phyloP scores from a whole-genome alignment of 2,113 vertebrate species.

The Corythaeola cristata region DNA sequence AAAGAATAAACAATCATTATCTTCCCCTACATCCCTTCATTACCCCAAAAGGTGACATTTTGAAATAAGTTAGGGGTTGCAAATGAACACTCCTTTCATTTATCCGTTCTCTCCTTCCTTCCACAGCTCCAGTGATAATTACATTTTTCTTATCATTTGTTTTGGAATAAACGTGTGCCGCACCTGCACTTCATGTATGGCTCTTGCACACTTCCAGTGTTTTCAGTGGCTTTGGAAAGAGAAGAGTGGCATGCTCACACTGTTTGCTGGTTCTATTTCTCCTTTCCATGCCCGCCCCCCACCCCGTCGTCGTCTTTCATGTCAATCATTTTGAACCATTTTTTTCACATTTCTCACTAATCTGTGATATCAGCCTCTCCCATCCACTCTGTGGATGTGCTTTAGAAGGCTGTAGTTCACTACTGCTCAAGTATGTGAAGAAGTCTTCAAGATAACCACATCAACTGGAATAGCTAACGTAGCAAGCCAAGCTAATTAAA shows the following conservation, averaged over 20 bases:
- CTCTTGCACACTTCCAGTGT: not conserved
- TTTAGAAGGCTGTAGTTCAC: not conserved
- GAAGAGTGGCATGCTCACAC: not conserved
- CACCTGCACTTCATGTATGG: not conserved
- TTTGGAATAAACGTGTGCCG: not conserved
- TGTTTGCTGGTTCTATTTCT: not conserved
- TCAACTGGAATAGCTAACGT: not conserved
- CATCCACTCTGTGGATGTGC: not conserved
- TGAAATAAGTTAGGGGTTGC: not conserved
- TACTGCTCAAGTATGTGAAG: not conserved
- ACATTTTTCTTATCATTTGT: not conserved
- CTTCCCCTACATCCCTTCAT: not conserved
- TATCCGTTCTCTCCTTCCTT: not conserved
- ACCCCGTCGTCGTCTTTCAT: not conserved
- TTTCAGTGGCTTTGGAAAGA: not conserved
- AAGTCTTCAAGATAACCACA: slow-evolving; percentile 13
- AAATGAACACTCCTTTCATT: not conserved
- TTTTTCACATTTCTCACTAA: not conserved
- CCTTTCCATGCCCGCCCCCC: not conserved
- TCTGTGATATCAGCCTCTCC: not conserved
- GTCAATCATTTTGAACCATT: not conserved
- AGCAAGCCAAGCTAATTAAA: slow-evolving; percentile 54
- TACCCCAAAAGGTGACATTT: not conserved
- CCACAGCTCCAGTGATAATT: not conserved
- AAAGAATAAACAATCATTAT: not conserved